Base-by-base conservation (phyloP, 2,888 invertebrate species). In the Apodemia mormo region DNA sequence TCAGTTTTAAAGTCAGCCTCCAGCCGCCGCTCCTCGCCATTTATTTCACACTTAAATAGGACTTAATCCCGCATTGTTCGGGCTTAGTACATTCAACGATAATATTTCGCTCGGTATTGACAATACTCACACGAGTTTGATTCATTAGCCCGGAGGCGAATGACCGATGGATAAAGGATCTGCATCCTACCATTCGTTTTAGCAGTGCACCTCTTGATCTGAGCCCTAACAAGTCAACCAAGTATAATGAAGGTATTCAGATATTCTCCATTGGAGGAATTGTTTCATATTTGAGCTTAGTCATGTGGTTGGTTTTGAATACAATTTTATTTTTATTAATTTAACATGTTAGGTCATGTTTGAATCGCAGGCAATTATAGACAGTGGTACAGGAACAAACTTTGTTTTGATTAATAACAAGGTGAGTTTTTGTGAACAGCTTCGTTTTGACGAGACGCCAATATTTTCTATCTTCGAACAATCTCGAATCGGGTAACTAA, bases 81-180 rank as follows among this genome's bases (percentile, higher is more conserved):
- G 71, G 73, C 78, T 74, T 78, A 79, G 80, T 82, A 82, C 82
- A 81, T 81, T 81, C 81, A 82, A 81, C 82, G 81, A 87, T 87
- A 86, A 90, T 89, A 88, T 88, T 90, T 86, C 82, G 84, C 88
- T 85, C 81, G 81, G 84, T 87, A 90, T 91, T 91, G 90, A 87
- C 88, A 90, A 89, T 89, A 84, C 82, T 86, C 86, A 84, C 84
- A 88, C 84, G 82, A 83, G 83, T 86, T 86, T 85, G 90, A 92
- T 91, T 92, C 91, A 92, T 93, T 92, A 92, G 85, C 86, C 74
- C 80, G 80, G 75, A 84, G 90, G 90, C 85, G 84, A 92, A 92
- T 84, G 92, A 88, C 90, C 92, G 78, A 71, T 74, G 82, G 77
- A 90, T 90, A 92, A 92, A 90, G 85, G 87, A 86, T 81, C 82